Base-by-base conservation (phyloP, 2,888 invertebrate species). In the Stenichneumon culpator region DNA sequence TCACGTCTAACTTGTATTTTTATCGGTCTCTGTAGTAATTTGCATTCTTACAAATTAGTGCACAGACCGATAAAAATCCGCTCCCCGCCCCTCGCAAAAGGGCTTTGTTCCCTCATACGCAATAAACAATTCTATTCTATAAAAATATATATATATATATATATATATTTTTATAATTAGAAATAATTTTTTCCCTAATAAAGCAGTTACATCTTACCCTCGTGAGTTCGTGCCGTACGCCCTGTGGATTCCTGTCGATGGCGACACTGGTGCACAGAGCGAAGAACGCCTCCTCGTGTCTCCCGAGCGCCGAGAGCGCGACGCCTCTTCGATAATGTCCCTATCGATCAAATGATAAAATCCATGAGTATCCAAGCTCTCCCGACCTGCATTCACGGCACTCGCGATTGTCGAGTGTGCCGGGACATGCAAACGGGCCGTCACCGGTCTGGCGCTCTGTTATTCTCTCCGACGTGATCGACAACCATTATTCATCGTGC, bases 251-350 rank as follows among this genome's bases (percentile, higher is more conserved):
- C 78, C 94, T 94, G 89, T 95, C 95, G 70, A 96, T 94, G n/a
- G 95, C 95, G 68, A 95, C 94, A 89, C 95, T 95, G 80, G 95
- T 94, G 73, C 95, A 94, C 82, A 95, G 94, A 22, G 95, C 94
- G 19, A 95, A 93, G 52, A 96, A 94, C 22, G 96, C 95, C 86
- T 96, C 96, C 87, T 96, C 95, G 91, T 95, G 95, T 70, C 94
- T 94, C 28, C 95, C 95, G 69, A 95, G 91, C 6, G 95, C 95
- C 65, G 94, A 94, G 75, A 96, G 93, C 22, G 95, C 95, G 84
- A 94, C 92, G 16, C 95, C 95, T 90, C 95, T 94, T 63, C 95
- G 94, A 88, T 95, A 95, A 91, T 96, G 95, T 25, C 95, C 96
- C 95, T 96, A 91, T 84, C 79, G 52, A 86, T 81, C 63, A 83